phyloP scores from a whole-genome alignment of 35 echinoderm and acorn worm genomes.

The Hemicentrotus pulcherrimus region DNA sequence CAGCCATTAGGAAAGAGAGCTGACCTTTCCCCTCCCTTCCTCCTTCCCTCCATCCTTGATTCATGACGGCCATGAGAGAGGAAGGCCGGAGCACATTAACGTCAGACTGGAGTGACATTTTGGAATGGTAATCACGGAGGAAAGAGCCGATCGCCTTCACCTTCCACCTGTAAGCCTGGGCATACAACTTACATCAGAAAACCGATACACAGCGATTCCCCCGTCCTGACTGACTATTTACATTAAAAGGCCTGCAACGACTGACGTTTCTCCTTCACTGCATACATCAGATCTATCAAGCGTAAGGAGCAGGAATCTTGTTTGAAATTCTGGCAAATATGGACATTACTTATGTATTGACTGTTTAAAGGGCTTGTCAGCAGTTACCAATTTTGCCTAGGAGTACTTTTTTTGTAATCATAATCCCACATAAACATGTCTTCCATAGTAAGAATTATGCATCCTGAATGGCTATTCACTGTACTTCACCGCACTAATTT shows the following conservation, averaged over 20 bases:
- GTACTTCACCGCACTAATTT: neutral
- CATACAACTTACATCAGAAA: neutral
- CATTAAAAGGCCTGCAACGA: neutral
- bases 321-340: neutral
- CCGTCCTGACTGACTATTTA: neutral
- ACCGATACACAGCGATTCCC: conserved; percentile 7
- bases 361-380: neutral
- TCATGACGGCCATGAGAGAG: neutral
- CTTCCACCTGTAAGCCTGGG: conserved; percentile 15
- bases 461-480: neutral
- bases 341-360: neutral
- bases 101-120: neutral
- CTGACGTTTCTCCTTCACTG: conserved; percentile 1
- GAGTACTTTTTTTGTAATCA: neutral
- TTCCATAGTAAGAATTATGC: neutral
- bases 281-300: neutral
- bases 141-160: neutral
- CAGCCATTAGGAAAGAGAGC: neutral
- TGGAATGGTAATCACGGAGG: neutral
- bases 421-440: neutral
- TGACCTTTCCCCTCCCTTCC: neutral
- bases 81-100: neutral
- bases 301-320: neutral
- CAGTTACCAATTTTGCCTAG: neutral
- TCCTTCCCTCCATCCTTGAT: neutral